Conservation (phyloP, 2,797 vertebrate species). For the Spea hammondii region DNA sequence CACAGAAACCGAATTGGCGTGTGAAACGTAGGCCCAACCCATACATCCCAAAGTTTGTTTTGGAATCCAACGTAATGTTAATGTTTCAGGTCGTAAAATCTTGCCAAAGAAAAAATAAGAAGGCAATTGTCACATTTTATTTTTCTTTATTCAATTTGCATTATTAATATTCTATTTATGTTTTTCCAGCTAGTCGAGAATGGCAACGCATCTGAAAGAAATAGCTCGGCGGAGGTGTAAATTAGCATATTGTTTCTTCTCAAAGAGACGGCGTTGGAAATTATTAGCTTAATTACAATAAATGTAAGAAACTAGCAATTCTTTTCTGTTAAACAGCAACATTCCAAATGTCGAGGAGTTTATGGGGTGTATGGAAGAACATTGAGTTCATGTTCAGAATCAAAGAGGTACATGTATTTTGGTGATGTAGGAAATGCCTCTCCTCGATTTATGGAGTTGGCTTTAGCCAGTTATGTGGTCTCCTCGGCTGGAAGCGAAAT, state of each 20-base stretch:
- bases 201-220: not conserved
- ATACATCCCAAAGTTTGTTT: conserved; percentile 19
- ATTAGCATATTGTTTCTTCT: not conserved
- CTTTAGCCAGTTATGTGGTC: not conserved
- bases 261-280: not conserved
- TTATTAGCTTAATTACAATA: conserved; percentile 1
- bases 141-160: not conserved
- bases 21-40: conserved; percentile 12
- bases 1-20: conserved; percentile 11
- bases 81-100: conserved; percentile 22
- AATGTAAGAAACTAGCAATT: not conserved
- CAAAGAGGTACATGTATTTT: not conserved
- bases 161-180: conserved; percentile 5
- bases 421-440: not conserved
- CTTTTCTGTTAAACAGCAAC: not conserved
- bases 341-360: not conserved
- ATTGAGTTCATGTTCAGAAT: not conserved
- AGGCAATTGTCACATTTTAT: not conserved
- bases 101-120: conserved; percentile 6
- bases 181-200: not conserved
- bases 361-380: too few species aligned
- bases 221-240: not conserved
- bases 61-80: conserved; percentile 12
- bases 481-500: not conserved
- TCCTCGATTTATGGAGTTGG: not conserved